These are phyloP conservation scores for Pedetes capensis DNA, from an alignment of 2,113 vertebrate species.

Conservation along the genomic window DNA sequence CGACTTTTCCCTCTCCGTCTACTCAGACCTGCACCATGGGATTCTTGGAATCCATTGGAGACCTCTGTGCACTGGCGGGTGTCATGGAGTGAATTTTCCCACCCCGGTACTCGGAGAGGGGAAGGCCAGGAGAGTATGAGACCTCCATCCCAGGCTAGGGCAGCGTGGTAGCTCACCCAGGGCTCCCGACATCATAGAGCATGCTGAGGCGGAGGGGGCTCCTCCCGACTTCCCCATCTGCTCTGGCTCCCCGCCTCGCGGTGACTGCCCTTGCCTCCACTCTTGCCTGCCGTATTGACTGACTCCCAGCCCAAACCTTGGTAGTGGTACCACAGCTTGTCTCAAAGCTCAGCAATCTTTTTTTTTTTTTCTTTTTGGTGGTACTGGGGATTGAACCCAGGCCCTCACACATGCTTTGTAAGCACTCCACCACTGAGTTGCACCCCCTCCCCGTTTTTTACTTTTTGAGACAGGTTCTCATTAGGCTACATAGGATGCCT, in stretches of 20 bases:
- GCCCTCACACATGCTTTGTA: no score
- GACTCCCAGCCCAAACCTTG: not conserved
- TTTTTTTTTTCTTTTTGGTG: no score
- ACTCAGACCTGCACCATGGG: no score
- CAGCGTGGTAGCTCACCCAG: no score
- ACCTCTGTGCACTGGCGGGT: not conserved
- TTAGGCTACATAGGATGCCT: no score
- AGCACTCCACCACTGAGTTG: no score
- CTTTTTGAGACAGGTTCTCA: no score
- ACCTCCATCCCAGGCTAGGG: fast-evolving
- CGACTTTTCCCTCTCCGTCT: not conserved
- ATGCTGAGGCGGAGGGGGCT: no score
- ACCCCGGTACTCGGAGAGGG: not conserved
- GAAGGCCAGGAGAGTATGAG: fast-evolving
- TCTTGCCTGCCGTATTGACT: not conserved
- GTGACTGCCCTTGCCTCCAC: not conserved
- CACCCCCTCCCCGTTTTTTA: no score
- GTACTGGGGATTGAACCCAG: no score
- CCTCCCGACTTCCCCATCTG: not conserved
- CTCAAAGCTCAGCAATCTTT: not conserved
- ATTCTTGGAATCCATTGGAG: not conserved
- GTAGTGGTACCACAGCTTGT: no score
- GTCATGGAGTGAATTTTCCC: not conserved
- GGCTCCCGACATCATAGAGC: no score
- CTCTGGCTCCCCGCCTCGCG: not conserved